A percentile compares a stretch with the other conserved stretches of the same genome.
Evolutionary conservation across 2,113 vertebrate genomes (phyloP).

Genomic region (Columba livia): DNA sequence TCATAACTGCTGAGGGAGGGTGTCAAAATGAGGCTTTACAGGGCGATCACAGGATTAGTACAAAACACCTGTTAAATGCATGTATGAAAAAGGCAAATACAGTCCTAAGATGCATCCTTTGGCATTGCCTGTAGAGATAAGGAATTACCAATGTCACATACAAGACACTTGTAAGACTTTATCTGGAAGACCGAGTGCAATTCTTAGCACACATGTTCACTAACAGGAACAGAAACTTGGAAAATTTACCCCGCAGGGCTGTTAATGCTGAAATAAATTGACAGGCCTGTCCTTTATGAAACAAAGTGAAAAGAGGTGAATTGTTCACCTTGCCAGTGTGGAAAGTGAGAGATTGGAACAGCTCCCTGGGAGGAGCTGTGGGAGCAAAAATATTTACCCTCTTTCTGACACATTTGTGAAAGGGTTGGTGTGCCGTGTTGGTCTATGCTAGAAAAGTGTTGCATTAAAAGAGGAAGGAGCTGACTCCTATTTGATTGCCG

Average conservation of each 20-base stretch:
- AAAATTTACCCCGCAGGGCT: accelerated
- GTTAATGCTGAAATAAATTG: not conserved
- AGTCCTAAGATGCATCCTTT: not conserved
- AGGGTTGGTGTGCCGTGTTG: not conserved
- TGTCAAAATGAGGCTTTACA: not conserved
- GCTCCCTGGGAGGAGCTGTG: accelerated
- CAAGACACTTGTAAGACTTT: not conserved
- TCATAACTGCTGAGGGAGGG: not conserved
- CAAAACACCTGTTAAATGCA: not conserved
- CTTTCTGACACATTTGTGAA: not conserved
- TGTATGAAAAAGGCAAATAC: not conserved
- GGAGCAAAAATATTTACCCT: not conserved
- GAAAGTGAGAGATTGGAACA: not conserved
- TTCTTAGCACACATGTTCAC: not conserved
- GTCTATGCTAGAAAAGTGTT: not conserved
- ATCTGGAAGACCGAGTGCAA: not conserved
- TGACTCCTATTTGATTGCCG: not conserved
- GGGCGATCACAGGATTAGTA: not conserved
- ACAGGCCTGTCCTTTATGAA: not conserved
- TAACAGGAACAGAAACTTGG: not conserved
- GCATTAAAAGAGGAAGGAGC: not conserved
- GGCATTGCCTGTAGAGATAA: not conserved
- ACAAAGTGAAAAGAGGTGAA: not conserved
- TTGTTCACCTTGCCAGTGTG: not conserved
- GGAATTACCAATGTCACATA: not conserved